These are phyloP conservation scores for Ellobius talpinus DNA, from an alignment of 2,113 vertebrate genomes.

Conservation along the genomic window DNA sequence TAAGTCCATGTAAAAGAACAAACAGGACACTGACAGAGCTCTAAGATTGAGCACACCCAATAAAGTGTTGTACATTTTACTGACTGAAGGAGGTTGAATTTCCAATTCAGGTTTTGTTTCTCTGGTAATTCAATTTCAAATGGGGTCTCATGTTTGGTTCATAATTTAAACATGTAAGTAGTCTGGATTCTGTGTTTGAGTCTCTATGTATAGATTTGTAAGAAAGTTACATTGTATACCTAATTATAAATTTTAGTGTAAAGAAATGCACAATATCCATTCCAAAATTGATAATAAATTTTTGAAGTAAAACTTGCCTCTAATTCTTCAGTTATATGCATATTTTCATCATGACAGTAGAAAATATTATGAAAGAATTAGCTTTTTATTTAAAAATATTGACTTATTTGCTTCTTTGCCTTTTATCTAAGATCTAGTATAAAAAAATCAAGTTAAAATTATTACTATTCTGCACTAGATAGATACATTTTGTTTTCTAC, in stretches of 20 bases:
- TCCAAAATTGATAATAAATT: not conserved
- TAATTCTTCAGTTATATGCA: not conserved
- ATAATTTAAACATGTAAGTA: not conserved
- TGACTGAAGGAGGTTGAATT: not conserved
- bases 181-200: not conserved
- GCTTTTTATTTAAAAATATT: not conserved
- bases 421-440: not conserved
- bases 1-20: not conserved
- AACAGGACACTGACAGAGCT: not conserved
- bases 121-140: slow-evolving; percentile 5
- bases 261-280: not conserved
- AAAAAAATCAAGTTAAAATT: slow-evolving; percentile 32
- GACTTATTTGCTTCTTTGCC: not conserved
- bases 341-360: slow-evolving; percentile 2
- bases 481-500: slow-evolving; percentile 69
- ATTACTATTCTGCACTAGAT: slow-evolving; percentile 57
- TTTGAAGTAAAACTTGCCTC: not conserved
- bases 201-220: not conserved
- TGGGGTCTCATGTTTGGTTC: not conserved
- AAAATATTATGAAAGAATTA: slow-evolving; percentile 40
- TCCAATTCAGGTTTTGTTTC: not conserved
- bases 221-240: not conserved
- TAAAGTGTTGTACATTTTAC: not conserved
- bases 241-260: not conserved
- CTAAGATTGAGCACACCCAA: not conserved